Conservation (phyloP, 2,113 vertebrate species). For the Sander vitreus region DNA sequence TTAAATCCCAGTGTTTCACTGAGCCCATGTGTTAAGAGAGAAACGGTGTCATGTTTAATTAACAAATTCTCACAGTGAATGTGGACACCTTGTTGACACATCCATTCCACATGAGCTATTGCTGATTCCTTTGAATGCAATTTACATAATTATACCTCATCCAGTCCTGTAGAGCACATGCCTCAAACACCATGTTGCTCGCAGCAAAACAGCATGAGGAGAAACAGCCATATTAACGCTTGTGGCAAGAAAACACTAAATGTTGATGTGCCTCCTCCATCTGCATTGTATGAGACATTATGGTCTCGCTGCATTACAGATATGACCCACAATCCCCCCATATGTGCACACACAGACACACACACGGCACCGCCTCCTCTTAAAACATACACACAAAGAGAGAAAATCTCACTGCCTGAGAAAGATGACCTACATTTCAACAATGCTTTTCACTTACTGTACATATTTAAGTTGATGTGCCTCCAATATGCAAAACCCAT, state of each 20-base stretch:
- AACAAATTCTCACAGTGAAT: slow-evolving; percentile 78
- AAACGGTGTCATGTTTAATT: slow-evolving; percentile 82
- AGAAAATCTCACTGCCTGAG: slow-evolving; percentile 50
- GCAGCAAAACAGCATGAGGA: slow-evolving; percentile 67
- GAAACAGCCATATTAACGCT: slow-evolving; percentile 82
- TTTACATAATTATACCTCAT: slow-evolving; percentile 89
- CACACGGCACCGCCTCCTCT: slow-evolving; percentile 37
- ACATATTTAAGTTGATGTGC: slow-evolving; percentile 73
- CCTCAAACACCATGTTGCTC: slow-evolving; percentile 71
- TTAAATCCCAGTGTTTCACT: slow-evolving; percentile 56
- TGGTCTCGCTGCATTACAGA: slow-evolving; percentile 58
- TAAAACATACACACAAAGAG: slow-evolving; percentile 59
- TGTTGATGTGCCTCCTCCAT: slow-evolving; percentile 77
- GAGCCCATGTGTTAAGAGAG: slow-evolving; percentile 69
- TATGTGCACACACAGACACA: neutral
- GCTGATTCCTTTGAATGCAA: slow-evolving; percentile 84
- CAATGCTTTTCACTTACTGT: slow-evolving; percentile 67
- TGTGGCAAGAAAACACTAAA: slow-evolving; percentile 70
- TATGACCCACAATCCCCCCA: slow-evolving; percentile 47
- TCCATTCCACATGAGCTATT: slow-evolving; percentile 83
- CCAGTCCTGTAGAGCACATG: slow-evolving; percentile 73
- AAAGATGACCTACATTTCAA: slow-evolving; percentile 78
- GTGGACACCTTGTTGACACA: slow-evolving; percentile 83
- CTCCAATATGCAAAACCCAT: slow-evolving; percentile 69
- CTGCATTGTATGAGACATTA: slow-evolving; percentile 79